phyloP scores from a whole-genome alignment of 2,113 vertebrate species.

The Orientallactaga bullata region DNA sequence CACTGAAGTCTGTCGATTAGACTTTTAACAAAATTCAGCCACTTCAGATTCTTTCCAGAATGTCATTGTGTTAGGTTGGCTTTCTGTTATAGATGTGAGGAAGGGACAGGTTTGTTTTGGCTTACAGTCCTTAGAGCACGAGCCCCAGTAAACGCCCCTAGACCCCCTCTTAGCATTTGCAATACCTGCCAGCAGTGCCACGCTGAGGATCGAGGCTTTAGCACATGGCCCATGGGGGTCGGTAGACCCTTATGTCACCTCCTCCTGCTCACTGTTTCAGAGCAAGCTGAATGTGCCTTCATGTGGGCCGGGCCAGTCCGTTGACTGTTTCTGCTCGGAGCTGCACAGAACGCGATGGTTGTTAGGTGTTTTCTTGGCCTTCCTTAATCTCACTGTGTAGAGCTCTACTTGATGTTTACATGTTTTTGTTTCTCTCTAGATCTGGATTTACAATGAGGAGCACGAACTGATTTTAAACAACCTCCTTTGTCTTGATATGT shows the following conservation, averaged over 20 bases:
- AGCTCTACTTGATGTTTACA: not conserved
- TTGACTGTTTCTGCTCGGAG: not conserved
- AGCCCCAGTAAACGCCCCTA: too few species aligned
- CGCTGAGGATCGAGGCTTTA: not conserved
- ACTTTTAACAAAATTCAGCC: too few species aligned
- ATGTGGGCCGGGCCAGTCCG: too few species aligned
- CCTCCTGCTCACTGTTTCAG: not conserved
- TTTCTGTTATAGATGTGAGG: too few species aligned
- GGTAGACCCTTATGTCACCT: not conserved
- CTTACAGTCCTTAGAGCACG: too few species aligned
- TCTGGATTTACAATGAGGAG: conserved; percentile 96
- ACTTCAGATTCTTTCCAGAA: not conserved
- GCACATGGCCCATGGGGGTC: not conserved
- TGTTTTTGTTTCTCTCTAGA: conserved; percentile 77
- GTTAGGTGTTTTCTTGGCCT: not conserved
- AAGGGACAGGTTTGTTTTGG: not conserved
- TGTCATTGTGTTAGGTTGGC: not conserved
- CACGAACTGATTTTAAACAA: conserved; percentile 94
- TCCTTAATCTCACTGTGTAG: not conserved
- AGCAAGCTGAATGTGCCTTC: too few species aligned
- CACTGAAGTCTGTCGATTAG: not conserved
- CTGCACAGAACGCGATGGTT: not conserved
- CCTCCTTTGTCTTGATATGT: conserved; percentile 96
- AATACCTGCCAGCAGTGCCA: not conserved
- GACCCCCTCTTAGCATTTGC: not conserved